These are phyloP conservation scores for Helarctos malayanus DNA, from an alignment of 2,797 vertebrate genomes.

Conservation along the genomic window DNA sequence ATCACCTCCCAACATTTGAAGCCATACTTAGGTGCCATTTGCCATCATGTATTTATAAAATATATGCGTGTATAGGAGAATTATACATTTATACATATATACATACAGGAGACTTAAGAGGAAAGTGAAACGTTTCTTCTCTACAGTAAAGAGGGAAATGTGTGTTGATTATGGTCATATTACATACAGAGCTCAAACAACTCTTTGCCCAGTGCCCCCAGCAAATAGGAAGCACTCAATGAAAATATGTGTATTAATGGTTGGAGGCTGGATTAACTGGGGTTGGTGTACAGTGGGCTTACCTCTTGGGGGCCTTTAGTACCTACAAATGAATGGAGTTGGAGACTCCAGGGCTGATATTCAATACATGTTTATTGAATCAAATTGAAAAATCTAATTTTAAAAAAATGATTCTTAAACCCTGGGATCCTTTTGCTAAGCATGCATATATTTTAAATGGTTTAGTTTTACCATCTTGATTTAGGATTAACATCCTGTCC, in stretches of 20 bases:
- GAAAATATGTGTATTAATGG: conserved; percentile 12
- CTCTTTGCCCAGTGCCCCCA: neutral
- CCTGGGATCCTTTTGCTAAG: conserved; percentile 52
- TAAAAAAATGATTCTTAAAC: conserved; percentile 70
- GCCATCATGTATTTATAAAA: neutral
- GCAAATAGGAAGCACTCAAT: neutral
- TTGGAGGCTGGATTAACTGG: conserved; percentile 9
- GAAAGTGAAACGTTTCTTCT: conserved; percentile 26
- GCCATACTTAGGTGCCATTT: neutral
- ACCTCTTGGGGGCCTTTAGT: neutral
- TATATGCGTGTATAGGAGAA: neutral
- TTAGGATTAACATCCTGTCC: conserved; percentile 61
- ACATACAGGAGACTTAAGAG: neutral
- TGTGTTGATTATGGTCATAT: neutral
- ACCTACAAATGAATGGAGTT: conserved; percentile 48
- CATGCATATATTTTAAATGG: conserved; percentile 63
- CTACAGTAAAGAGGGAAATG: neutral
- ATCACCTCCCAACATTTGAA: neutral
- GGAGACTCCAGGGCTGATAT: conserved; percentile 8
- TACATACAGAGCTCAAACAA: neutral
- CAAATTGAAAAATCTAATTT: conserved; percentile 66
- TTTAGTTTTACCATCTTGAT: conserved; percentile 70
- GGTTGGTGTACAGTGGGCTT: neutral
- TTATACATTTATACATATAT: neutral
- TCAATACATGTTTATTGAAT: conserved; percentile 64